These are phyloP conservation scores for Aldabrachelys gigantea DNA, from an alignment of 2,113 vertebrate genomes.

Conservation along the genomic window DNA sequence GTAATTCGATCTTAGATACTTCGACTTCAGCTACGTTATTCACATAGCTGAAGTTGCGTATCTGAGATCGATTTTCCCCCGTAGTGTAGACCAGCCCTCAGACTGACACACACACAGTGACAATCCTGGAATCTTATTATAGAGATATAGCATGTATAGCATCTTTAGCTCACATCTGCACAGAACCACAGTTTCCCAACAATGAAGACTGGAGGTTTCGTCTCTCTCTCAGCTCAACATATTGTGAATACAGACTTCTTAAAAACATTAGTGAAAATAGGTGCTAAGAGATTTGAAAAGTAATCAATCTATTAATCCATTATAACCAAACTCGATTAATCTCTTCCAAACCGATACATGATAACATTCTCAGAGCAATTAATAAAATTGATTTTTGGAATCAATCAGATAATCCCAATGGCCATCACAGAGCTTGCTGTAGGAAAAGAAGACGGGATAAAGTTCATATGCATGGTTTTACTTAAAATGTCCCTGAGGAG, in stretches of 20 bases:
- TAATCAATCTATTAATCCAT: background rate
- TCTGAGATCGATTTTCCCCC: too few species aligned
- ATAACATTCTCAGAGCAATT: background rate
- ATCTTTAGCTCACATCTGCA: background rate
- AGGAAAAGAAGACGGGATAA: background rate
- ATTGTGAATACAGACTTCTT: background rate
- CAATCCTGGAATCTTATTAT: background rate
- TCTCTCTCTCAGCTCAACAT: background rate
- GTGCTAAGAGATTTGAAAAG: background rate
- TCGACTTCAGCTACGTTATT: too few species aligned
- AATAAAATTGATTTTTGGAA: background rate
- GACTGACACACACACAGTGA: background rate
- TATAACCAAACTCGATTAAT: background rate
- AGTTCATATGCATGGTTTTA: constrained; percentile 1
- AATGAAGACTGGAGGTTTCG: background rate
- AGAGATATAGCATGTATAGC: background rate
- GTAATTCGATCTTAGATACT: too few species aligned
- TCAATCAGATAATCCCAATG: background rate
- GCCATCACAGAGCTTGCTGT: background rate
- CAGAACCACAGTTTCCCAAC: background rate
- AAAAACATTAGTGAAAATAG: background rate
- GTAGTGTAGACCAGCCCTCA: too few species aligned
- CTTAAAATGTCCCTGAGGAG: background rate
- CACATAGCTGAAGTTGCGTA: too few species aligned
- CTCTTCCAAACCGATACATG: background rate